These are phyloP conservation scores for Epizoanthus stellaris DNA, from an alignment of 92 coral and sea anemone species.

Conservation along the genomic window DNA sequence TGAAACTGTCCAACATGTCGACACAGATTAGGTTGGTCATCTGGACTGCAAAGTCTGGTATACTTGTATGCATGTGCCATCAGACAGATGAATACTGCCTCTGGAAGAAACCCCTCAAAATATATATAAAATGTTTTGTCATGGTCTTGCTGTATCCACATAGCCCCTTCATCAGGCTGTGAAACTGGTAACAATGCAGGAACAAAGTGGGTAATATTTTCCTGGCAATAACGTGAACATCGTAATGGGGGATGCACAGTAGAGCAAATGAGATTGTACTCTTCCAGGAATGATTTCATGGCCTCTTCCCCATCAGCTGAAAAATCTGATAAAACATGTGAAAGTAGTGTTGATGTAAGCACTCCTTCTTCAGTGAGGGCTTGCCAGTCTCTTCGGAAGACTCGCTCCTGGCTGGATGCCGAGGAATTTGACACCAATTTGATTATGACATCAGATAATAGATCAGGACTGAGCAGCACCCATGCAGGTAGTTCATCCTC, in stretches of 20 bases:
- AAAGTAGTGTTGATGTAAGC: neutral
- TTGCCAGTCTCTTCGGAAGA: conserved; percentile 6
- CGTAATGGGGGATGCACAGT: neutral
- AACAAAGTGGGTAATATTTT: conserved; percentile 1
- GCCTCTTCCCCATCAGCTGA: neutral
- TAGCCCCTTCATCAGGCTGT: neutral
- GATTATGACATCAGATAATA: neutral
- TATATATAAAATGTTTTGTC: neutral
- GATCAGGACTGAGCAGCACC: conserved; percentile 3
- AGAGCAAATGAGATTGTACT: conserved; percentile 57
- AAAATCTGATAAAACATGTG: neutral
- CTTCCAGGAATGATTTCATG: conserved; percentile 56
- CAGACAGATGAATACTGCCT: neutral
- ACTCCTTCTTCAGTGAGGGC: neutral
- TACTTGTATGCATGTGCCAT: conserved; percentile 10
- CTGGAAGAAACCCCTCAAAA: neutral
- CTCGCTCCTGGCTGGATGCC: neutral
- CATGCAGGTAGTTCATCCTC: neutral
- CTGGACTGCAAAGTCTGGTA: neutral
- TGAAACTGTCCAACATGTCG: neutral
- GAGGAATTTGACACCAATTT: neutral
- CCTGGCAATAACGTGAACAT: neutral
- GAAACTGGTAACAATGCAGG: conserved; percentile 1
- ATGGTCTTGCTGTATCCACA: neutral
- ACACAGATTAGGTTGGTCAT: neutral